A percentile compares a stretch with the other conserved stretches of the same genome.
phyloP scores from a whole-genome alignment of 2,888 invertebrate genomes.

The Drosophila nr. perissopoda region DNA sequence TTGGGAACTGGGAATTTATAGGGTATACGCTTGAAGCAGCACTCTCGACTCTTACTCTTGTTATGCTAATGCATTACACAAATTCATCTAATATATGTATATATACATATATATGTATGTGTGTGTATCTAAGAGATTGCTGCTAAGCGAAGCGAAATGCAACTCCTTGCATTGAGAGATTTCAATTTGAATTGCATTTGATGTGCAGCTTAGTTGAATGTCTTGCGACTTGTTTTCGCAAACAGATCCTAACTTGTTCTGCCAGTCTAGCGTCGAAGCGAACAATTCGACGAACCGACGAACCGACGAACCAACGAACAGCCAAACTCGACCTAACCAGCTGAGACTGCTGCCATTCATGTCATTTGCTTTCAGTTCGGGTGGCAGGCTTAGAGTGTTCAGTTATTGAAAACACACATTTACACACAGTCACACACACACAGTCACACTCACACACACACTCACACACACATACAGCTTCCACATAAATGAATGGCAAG shows the following conservation, averaged over 20 bases:
- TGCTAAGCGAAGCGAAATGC: constrained; percentile 32
- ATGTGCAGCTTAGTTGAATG: constrained; percentile 65
- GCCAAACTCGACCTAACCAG: constrained; percentile 5
- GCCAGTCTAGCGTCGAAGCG: constrained; percentile 3
- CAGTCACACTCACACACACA: background rate
- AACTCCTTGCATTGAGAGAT: constrained; percentile 59
- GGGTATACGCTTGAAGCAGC: background rate
- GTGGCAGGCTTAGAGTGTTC: constrained; percentile 5
- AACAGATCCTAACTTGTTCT: constrained; percentile 22
- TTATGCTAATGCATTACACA: background rate
- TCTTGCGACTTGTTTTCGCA: constrained; percentile 26
- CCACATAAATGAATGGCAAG: background rate
- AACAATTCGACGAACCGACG: background rate
- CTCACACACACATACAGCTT: background rate
- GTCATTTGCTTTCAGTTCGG: constrained; percentile 11
- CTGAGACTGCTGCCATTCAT: constrained; percentile 18
- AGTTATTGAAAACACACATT: constrained; percentile 1
- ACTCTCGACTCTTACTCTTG: background rate
- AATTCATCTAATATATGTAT: background rate
- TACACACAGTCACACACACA: background rate
- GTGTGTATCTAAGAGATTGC: background rate
- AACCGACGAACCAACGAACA: background rate
- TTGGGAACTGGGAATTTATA: background rate
- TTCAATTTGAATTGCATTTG: constrained; percentile 72
- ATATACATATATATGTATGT: background rate